Percentiles rank a stretch among this genome's conserved stretches.
Conservation (phyloP, 30 jellyfish, hydroid and myxozoan species). For the Aurelia coerulea region DNA sequence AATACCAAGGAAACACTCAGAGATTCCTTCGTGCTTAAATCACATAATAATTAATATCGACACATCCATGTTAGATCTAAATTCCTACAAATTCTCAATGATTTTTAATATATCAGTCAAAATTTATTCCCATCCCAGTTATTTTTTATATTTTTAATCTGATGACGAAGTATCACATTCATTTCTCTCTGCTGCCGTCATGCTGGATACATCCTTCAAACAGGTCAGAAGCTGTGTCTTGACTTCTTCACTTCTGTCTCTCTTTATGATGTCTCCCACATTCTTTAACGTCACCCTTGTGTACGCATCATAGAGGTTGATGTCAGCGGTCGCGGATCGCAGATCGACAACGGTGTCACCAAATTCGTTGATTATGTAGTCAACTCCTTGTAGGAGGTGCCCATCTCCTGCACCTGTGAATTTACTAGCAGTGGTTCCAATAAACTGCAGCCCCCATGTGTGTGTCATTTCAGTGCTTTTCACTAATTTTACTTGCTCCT, state of each 20-base stretch:
- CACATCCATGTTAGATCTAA: no score
- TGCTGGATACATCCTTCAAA: neutral
- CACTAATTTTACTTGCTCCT: neutral
- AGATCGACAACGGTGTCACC: conserved; percentile 2
- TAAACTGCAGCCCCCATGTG: neutral
- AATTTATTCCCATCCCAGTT: no score
- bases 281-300: conserved; percentile 1
- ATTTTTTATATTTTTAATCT: no score
- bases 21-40: no score
- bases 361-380: neutral
- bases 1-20: no score
- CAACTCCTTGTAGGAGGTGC: neutral
- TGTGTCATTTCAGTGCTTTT: neutral
- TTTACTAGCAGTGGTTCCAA: neutral
- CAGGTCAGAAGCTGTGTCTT: neutral
- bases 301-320: conserved; percentile 19
- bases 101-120: no score
- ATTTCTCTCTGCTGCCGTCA: neutral
- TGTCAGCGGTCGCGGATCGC: neutral
- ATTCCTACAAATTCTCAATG: no score
- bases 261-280: neutral
- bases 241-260: neutral
- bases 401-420: neutral
- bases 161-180: neutral
- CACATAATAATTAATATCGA: no score